These are phyloP conservation scores for Mormoops blainvillei DNA, from an alignment of 2,113 vertebrate genomes.

Conservation along the genomic window DNA sequence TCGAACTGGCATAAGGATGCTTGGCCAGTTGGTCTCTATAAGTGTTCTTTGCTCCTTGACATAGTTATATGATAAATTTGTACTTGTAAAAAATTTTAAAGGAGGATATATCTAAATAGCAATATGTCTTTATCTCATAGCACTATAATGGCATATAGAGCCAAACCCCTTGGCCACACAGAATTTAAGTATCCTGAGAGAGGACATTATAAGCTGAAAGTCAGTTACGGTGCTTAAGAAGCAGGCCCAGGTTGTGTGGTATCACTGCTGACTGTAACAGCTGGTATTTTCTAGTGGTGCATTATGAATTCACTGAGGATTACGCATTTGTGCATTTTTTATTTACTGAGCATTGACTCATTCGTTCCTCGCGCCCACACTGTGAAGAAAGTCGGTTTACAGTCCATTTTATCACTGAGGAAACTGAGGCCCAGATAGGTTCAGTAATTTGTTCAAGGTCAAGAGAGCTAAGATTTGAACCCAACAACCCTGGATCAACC, in stretches of 20 bases:
- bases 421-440: background rate
- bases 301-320: background rate
- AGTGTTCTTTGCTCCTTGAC: background rate
- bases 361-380: too few species aligned
- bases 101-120: background rate
- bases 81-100: background rate
- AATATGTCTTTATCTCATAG: fast-evolving
- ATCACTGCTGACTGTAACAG: background rate
- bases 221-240: background rate
- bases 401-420: background rate
- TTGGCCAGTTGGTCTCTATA: background rate
- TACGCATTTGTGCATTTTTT: background rate
- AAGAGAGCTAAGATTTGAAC: background rate
- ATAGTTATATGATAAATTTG: background rate
- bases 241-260: background rate
- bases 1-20: background rate
- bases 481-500: background rate
- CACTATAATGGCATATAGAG: background rate
- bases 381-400: background rate
- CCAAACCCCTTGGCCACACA: background rate
- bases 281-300: fast-evolving
- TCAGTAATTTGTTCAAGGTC: background rate
- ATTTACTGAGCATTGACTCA: background rate
- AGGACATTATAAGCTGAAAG: background rate
- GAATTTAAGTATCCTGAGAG: background rate